A percentile compares a stretch with the other conserved stretches of the same genome.
Conservation (phyloP, 2,888 invertebrate genomes). For the Drosophila seclusa region DNA sequence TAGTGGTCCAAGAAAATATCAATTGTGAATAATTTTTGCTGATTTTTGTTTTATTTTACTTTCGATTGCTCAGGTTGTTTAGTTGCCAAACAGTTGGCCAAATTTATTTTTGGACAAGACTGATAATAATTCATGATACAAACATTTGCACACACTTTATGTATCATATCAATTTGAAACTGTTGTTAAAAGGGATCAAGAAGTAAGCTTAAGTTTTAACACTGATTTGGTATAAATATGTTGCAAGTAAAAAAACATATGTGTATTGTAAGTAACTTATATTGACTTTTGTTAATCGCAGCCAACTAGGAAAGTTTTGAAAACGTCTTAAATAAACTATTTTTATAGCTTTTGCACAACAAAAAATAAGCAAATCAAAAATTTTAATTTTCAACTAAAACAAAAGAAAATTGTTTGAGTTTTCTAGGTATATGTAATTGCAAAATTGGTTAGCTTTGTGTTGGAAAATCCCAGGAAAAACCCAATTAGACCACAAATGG, state of each 20-base stretch:
- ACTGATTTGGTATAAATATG: neutral
- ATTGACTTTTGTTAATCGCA: neutral
- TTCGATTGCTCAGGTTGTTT: constrained; percentile 5
- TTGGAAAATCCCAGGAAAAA: neutral
- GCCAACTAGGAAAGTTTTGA: no score
- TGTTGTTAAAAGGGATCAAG: neutral
- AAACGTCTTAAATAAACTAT: neutral
- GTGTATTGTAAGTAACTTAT: neutral
- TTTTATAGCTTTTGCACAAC: neutral
- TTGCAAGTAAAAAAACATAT: neutral
- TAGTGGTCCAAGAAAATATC: constrained; percentile 8
- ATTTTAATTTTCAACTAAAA: neutral
- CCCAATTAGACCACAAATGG: accelerated
- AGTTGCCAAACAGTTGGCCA: neutral
- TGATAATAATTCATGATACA: neutral
- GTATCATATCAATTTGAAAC: neutral
- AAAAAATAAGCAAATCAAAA: neutral
- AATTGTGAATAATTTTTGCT: constrained; percentile 21
- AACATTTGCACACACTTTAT: neutral
- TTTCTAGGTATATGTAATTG: neutral
- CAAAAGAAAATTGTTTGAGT: neutral
- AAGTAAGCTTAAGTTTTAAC: neutral
- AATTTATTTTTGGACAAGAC: neutral
- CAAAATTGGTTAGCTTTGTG: neutral
- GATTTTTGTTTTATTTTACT: neutral